These are phyloP conservation scores for Trachymyrmex cornetzi DNA, from an alignment of 1,140 invertebrate genomes.

Conservation along the genomic window DNA sequence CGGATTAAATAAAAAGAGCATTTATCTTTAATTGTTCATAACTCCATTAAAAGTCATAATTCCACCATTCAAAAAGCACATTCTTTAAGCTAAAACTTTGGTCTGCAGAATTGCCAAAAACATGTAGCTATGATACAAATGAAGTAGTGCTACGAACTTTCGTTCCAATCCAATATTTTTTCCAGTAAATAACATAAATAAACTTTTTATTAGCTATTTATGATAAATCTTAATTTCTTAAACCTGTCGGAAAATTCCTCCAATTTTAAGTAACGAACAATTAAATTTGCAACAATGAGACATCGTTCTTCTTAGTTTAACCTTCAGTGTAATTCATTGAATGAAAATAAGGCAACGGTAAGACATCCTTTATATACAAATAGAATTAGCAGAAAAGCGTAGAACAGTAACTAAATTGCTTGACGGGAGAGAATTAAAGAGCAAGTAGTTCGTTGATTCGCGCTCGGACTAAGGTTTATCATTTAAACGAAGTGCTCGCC, in stretches of 20 bases:
- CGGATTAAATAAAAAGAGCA: no score
- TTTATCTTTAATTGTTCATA: no score
- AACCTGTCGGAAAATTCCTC: conserved; percentile 4
- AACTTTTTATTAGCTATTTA: conserved; percentile 6
- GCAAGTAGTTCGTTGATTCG: conserved; percentile 47
- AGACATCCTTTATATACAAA: conserved; percentile 31
- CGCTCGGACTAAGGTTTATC: conserved; percentile 16
- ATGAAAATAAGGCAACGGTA: conserved; percentile 33
- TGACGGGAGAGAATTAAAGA: conserved; percentile 42
- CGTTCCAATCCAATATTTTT: not conserved
- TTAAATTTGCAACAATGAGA: conserved; percentile 37
- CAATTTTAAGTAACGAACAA: conserved; percentile 13
- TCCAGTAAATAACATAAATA: not conserved
- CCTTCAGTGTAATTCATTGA: not conserved
- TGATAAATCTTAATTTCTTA: conserved; percentile 11
- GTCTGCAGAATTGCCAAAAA: no score
- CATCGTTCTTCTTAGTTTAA: conserved; percentile 21
- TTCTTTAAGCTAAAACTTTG: no score
- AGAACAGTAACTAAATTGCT: conserved; percentile 50
- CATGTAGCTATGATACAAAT: no score
- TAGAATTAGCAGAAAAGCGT: conserved; percentile 37
- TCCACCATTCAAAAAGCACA: no score
- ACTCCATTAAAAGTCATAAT: no score
- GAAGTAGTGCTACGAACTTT: no score
- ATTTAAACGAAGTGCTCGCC: conserved; percentile 48